Evolutionary conservation across 2,113 vertebrate species (phyloP).

Genomic region (Muntiacus reevesi): DNA sequence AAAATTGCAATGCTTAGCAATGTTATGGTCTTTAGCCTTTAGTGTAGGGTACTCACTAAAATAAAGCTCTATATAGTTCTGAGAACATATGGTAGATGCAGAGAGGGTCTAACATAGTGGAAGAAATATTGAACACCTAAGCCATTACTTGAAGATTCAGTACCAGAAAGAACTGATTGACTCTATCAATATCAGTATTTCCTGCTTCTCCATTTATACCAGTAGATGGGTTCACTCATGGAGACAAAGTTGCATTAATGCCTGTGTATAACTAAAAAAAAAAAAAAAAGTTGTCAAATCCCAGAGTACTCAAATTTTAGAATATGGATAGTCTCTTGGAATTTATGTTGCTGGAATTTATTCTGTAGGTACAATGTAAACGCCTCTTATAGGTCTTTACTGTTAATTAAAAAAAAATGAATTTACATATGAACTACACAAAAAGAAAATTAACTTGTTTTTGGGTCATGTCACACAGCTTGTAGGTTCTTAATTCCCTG

Average conservation of each 20-base stretch:
- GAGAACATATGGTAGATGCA: not conserved
- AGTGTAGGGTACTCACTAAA: not conserved
- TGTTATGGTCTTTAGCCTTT: not conserved
- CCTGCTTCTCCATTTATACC: not conserved
- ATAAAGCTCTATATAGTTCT: not conserved
- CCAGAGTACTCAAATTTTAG: not conserved
- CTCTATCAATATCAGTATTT: not conserved
- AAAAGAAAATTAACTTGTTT: not conserved
- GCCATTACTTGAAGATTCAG: not conserved
- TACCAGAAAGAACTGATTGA: not conserved
- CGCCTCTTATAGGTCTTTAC: not conserved
- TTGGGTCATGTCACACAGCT: not conserved
- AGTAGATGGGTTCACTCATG: not conserved
- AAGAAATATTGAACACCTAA: not conserved
- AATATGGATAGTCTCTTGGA: not conserved
- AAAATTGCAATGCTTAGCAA: slow-evolving; percentile 20
- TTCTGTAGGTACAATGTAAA: not conserved
- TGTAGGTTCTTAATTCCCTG: not conserved
- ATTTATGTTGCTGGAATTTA: not conserved
- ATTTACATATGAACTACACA: not conserved
- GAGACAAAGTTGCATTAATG: not conserved
- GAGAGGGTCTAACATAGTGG: not conserved
- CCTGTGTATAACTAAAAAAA: not conserved
- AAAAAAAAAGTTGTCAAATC: not conserved
- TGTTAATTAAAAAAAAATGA: not conserved